Conservation (phyloP, 2,888 invertebrate genomes). For the Drosophila tripunctata region DNA sequence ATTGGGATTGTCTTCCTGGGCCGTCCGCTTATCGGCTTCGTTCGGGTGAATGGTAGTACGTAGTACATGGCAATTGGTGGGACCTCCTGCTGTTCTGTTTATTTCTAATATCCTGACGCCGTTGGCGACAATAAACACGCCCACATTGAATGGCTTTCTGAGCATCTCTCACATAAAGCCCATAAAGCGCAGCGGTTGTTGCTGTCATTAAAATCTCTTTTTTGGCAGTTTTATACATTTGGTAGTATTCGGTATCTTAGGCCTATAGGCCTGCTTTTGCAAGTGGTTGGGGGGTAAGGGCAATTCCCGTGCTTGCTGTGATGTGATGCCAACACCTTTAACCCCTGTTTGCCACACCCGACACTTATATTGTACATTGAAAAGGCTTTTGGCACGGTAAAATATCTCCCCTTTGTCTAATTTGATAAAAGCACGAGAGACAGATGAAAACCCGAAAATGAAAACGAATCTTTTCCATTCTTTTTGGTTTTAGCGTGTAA, state of each 20-base stretch:
- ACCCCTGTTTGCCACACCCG: conserved; percentile 38
- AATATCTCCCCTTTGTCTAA: conserved; percentile 71
- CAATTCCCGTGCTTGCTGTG: conserved; percentile 58
- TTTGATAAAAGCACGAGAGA: conserved; percentile 58
- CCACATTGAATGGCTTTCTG: conserved; percentile 52
- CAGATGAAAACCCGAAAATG: conserved; percentile 25
- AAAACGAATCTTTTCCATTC: conserved; percentile 35
- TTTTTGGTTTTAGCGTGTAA: conserved; percentile 50
- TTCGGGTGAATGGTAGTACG: neutral
- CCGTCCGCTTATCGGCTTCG: conserved; percentile 47
- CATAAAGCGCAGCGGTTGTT: conserved; percentile 75
- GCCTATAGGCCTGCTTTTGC: conserved; percentile 33
- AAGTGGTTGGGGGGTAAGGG: conserved; percentile 39
- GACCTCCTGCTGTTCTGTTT: conserved; percentile 65
- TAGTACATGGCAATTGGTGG: conserved; percentile 18
- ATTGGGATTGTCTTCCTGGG: conserved; percentile 27
- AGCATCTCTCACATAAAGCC: conserved; percentile 47
- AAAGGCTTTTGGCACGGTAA: conserved; percentile 38
- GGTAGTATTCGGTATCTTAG: conserved; percentile 43
- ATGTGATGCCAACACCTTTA: conserved; percentile 69
- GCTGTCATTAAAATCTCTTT: conserved; percentile 78
- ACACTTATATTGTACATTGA: conserved; percentile 35
- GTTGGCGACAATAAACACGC: conserved; percentile 73
- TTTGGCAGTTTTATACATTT: conserved; percentile 50
- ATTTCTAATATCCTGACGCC: conserved; percentile 75